Percentiles rank a stretch among this genome's conserved stretches.
Evolutionary conservation across 2,888 invertebrate genomes (phyloP).

Genomic region (Cheilosia impressa): DNA sequence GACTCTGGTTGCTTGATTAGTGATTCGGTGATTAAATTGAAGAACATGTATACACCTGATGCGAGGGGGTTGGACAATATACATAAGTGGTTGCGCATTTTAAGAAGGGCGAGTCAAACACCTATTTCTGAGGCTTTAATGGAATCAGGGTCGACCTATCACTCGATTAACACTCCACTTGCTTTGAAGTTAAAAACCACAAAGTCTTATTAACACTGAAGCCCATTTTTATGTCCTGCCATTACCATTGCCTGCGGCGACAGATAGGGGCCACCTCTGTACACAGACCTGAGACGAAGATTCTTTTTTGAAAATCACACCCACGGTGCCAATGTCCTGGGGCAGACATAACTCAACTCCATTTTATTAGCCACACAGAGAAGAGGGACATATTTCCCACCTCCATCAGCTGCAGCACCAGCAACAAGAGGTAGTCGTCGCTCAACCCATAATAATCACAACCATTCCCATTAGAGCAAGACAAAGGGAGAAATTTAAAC

Average conservation of each 20-base stretch:
- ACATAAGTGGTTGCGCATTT: no score
- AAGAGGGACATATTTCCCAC: neutral
- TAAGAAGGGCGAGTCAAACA: no score
- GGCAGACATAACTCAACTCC: conserved; percentile 30
- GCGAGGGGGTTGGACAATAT: no score
- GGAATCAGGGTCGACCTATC: neutral
- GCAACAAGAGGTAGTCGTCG: conserved; percentile 13
- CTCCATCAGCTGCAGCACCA: neutral
- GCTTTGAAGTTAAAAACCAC: conserved; percentile 27
- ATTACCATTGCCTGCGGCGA: conserved; percentile 1
- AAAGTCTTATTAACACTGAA: conserved; percentile 2
- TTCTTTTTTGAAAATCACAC: conserved; percentile 1
- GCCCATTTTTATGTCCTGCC: neutral
- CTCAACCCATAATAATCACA: neutral
- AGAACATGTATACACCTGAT: no score
- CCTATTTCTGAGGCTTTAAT: no score
- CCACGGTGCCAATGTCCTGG: conserved; percentile 18
- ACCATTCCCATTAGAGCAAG: neutral
- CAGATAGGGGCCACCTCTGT: neutral
- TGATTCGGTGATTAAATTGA: no score
- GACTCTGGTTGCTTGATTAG: neutral
- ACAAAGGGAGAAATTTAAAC: conserved; percentile 35
- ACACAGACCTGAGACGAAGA: conserved; percentile 34
- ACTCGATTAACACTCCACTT: conserved; percentile 38
- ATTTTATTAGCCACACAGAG: neutral